A percentile compares a stretch with the other conserved stretches of the same genome.
phyloP scores from a whole-genome alignment of 2,888 invertebrate species.

The Aphodius granarius region DNA sequence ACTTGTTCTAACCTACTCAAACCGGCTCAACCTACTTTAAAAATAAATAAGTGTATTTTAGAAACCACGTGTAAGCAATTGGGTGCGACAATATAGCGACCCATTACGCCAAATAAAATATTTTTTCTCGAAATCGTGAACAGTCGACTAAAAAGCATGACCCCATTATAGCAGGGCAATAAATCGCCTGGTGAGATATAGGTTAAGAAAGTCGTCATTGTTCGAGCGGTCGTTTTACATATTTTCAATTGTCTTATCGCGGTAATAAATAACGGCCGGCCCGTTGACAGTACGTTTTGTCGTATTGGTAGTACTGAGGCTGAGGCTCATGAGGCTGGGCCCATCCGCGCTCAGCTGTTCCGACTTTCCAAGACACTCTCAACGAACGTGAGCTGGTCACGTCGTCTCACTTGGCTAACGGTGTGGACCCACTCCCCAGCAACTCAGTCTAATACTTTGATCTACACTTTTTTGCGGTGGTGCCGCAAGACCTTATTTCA shows the following conservation, averaged over 20 bases:
- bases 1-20: neutral
- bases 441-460: neutral
- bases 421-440: neutral
- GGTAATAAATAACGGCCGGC: neutral
- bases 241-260: neutral
- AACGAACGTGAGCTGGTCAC: neutral
- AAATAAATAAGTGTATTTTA: neutral
- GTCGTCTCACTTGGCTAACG: neutral
- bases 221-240: neutral
- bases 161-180: neutral
- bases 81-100: no score
- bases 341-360: neutral
- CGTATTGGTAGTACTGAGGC: neutral
- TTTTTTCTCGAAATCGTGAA: neutral
- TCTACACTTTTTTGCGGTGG: neutral
- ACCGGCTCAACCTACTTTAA: neutral
- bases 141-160: neutral
- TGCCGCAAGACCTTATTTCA: neutral
- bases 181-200: neutral
- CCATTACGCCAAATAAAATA: neutral
- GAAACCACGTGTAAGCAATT: neutral
- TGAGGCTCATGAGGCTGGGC: no score
- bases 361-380: neutral
- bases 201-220: neutral
- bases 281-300: neutral